Evolutionary conservation across 1,140 invertebrate species (phyloP).

Genomic region (Patella vulgata): DNA sequence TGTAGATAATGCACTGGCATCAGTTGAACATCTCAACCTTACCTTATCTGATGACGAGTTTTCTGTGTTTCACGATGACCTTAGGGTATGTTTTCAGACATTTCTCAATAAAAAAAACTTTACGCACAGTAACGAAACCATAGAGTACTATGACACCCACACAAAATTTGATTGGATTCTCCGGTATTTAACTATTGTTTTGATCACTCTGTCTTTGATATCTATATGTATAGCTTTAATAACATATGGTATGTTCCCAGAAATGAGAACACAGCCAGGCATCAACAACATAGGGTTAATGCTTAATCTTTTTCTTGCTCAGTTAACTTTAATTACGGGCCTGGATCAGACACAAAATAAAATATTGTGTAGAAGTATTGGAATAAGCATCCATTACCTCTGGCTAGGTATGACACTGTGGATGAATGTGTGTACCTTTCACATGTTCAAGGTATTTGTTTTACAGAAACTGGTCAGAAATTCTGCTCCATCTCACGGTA

Average conservation of each 20-base stretch:
- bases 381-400: constrained; percentile 87
- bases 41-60: no score
- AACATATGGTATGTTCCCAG: constrained; percentile 63
- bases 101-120: no score
- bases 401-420: constrained; percentile 93
- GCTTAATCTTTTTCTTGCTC: constrained; percentile 63
- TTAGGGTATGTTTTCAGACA: no score
- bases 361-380: constrained; percentile 69
- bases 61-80: no score
- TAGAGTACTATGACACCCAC: no score
- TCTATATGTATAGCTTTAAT: constrained; percentile 66
- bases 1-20: no score
- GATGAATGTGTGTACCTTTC: constrained; percentile 89
- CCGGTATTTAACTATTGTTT: no score
- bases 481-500: neutral
- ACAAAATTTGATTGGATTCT: no score
- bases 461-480: constrained; percentile 17
- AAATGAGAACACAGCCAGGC: constrained; percentile 67
- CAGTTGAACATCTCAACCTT: no score
- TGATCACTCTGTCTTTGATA: constrained; percentile 54
- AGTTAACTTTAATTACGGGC: constrained; percentile 66
- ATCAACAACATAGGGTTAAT: constrained; percentile 68
- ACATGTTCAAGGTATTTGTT: constrained; percentile 70
- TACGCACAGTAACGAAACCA: no score
- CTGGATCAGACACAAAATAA: constrained; percentile 27